These are phyloP conservation scores for Drosophila sulfurigaster DNA, from an alignment of 1,140 invertebrate species.

Conservation along the genomic window DNA sequence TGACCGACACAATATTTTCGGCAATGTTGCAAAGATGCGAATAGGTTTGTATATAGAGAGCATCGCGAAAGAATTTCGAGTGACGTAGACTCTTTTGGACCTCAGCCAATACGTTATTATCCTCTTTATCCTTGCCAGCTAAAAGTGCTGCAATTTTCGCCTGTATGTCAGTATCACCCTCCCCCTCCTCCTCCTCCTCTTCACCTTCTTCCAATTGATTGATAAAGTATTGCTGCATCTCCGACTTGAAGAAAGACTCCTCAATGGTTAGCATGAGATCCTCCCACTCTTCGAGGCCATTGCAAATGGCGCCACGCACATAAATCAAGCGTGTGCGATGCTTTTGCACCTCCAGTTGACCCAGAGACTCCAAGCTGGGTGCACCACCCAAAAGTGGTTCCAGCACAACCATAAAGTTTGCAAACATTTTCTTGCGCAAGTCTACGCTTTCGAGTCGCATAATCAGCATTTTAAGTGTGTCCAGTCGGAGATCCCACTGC, in stretches of 20 bases:
- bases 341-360: slow-evolving; percentile 25
- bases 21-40: slow-evolving; percentile 70
- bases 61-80: slow-evolving; percentile 67
- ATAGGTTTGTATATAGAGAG: slow-evolving; percentile 77
- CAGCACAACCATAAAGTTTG: slow-evolving; percentile 16
- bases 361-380: background rate
- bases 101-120: background rate
- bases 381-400: slow-evolving; percentile 20
- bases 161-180: background rate
- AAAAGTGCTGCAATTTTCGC: background rate
- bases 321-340: slow-evolving; percentile 69
- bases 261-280: slow-evolving; percentile 50
- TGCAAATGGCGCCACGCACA: slow-evolving; percentile 71
- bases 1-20: slow-evolving; percentile 76
- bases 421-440: slow-evolving; percentile 48
- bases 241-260: slow-evolving; percentile 64
- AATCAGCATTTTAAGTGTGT: slow-evolving; percentile 52
- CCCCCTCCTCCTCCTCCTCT: slow-evolving; percentile 25
- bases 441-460: slow-evolving; percentile 44
- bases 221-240: slow-evolving; percentile 49
- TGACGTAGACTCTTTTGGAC: slow-evolving; percentile 44
- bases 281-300: slow-evolving; percentile 78
- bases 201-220: slow-evolving; percentile 12
- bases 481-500: slow-evolving; percentile 53
- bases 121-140: background rate